phyloP scores from a whole-genome alignment of 2,113 vertebrate genomes.

The Oreotrochilus melanogaster region DNA sequence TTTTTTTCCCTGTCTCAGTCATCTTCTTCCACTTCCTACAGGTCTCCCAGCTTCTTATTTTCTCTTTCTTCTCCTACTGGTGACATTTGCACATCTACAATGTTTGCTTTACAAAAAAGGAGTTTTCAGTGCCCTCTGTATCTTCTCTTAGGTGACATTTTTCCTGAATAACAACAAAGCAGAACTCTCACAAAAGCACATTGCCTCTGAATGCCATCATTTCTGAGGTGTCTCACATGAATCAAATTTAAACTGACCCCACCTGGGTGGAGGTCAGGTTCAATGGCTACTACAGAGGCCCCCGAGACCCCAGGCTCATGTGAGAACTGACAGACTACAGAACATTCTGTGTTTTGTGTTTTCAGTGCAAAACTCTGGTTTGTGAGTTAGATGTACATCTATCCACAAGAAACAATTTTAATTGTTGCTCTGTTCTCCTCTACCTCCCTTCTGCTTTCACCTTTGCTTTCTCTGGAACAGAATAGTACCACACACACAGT shows the following conservation, averaged over 20 bases:
- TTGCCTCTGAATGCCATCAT: not conserved
- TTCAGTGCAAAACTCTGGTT: conserved; percentile 19
- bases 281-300: conserved; percentile 20
- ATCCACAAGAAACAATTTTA: not conserved
- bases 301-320: conserved; percentile 24
- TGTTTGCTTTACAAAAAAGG: not conserved
- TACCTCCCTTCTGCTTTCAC: not conserved
- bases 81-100: not conserved
- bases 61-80: not conserved
- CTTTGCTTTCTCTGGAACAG: not conserved
- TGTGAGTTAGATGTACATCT: not conserved
- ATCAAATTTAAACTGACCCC: conserved; percentile 33
- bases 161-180: not conserved
- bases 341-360: not conserved
- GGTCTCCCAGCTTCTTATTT: not conserved
- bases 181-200: not conserved
- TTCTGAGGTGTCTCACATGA: not conserved
- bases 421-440: not conserved
- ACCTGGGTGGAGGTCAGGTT: conserved; percentile 51
- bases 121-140: not conserved
- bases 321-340: conserved; percentile 60
- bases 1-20: not conserved
- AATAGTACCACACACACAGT: not conserved
- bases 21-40: not conserved
- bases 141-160: not conserved